Evolutionary conservation across 2,888 invertebrate genomes (phyloP).

Genomic region (Graphium colonna): DNA sequence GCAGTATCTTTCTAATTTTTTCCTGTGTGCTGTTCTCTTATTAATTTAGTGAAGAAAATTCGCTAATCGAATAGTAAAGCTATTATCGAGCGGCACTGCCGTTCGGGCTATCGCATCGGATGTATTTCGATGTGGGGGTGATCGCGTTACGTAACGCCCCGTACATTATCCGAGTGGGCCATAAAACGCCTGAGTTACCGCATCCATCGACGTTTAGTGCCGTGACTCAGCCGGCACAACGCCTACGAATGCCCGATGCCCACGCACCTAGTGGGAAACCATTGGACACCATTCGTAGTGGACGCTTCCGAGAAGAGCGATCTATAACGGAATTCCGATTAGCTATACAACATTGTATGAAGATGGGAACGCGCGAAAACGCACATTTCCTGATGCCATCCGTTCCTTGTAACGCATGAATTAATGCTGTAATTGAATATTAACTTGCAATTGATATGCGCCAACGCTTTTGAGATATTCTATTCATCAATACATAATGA

Average conservation of each 20-base stretch:
- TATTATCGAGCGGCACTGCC: too few relatives aligned
- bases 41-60: too few relatives aligned
- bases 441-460: conserved; percentile 29
- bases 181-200: conserved; percentile 75
- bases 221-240: conserved; percentile 71
- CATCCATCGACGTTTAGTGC: conserved; percentile 73
- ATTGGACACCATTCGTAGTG: conserved; percentile 40
- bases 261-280: conserved; percentile 24
- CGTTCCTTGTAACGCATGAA: conserved; percentile 46
- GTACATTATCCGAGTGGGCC: conserved; percentile 69
- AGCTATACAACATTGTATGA: conserved; percentile 53
- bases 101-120: too few relatives aligned
- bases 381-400: conserved; percentile 56
- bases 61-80: too few relatives aligned
- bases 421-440: conserved; percentile 37
- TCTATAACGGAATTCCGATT: conserved; percentile 61
- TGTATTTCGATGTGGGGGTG: too few relatives aligned
- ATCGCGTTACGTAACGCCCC: conserved; percentile 69
- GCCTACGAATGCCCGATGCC: conserved; percentile 41
- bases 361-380: conserved; percentile 50
- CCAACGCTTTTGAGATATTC: too few relatives aligned
- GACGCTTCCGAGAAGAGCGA: conserved; percentile 39
- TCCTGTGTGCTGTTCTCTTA: too few relatives aligned
- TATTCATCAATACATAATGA: too few relatives aligned
- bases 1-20: too few relatives aligned